Evolutionary conservation across 2,797 vertebrate genomes (phyloP), one percentile per base, ranked within the genome.

Genomic region (Toxotes lorentzi): DNA sequence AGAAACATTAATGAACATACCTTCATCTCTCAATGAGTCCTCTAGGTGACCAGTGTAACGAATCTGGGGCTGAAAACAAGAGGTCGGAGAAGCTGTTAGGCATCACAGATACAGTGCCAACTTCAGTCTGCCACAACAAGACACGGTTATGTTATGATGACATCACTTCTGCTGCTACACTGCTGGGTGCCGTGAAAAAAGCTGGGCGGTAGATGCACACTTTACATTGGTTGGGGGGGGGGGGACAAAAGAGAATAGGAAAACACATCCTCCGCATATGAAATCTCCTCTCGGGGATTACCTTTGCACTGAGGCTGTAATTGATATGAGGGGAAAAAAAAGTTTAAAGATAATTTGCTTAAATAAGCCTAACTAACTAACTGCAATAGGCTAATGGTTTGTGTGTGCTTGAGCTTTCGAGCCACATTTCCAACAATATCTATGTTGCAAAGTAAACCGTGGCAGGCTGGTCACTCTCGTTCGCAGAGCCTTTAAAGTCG

Each of bases 21-120:
- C 95, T 96, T 96, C 95, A 96, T 96, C 91, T 94, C 91, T 91
- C 91, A 88, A 88, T 82, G 83, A 91, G 90, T 93, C 93, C 90
- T 91, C 90, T 82, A 58, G 91, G 86, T 73, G 89, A 93, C 89
- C 91, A 88, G 88, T 73, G 86, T 70, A 69, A 88, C 45, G 89
- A 91, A 89, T 89, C 92, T 64, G 86, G 71, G 85, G 87, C 91
- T 93, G 91, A 47, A 92, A 90, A 91, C 21, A 88, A 30, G 58
- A 86, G 87, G 77, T 64, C 53, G 53, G 23, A 88, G 73, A 87
- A 38, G 76, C 76, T 68, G 84, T 91, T 91, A 90, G 41, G 50
- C 70, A 86, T 86, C 16, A 83, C 73, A 65, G 51, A 78, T 27
- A 8, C 1, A 40, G 40, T 50, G 56, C 61, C 81, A 90, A 88